Base-by-base conservation (phyloP, 2,113 vertebrate genomes). In the Mustela nigripes region DNA sequence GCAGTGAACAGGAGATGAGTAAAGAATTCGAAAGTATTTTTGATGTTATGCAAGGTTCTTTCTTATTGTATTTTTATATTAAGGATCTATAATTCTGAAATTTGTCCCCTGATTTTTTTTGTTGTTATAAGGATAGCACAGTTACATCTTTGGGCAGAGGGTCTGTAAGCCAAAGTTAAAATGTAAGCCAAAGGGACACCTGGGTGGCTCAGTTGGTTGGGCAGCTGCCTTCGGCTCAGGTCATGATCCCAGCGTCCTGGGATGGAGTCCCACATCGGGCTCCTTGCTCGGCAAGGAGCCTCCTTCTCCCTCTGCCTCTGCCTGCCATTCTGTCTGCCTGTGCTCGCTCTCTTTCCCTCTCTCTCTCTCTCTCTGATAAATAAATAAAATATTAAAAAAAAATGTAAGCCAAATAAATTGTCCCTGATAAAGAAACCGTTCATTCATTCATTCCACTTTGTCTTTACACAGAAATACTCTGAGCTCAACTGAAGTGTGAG, bases 81-180 rank as follows among this genome's bases (percentile, higher is more conserved):
- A 85, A 85, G 65, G 33, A 26, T 69, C 33, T 87, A 28, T 60
- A 76, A 82, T 15, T 67, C 31, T 82, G 56, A 86, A 86, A 86
- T 67, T 86, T 62, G 28, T 39, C 67, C 4, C 36, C 5, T 62
- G 58, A 91, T 12, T 50, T 86, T 86, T 81, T 74, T 91, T 36
- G 65, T 65, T 86, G 53, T 67, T 87, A 86, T 53, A 73, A 67
- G 73, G 36, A 50, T 39, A 90, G 36, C 42, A 5, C 19, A n/a
- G 39, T 65, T 60, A 74, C 24, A 95, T 58, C 26, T 93, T 86
- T 65, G 58, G 15, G 16, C 33, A 91, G 39, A 82, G 26, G 31
- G 11, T 21, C 42, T 69, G 8, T 81, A 95, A 94, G 67, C 85
- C 26, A 81, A 71, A 82, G 42, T 96, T 42, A 93, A 56, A 69